These are phyloP conservation scores for Napeogenes inachia DNA, from an alignment of 2,888 invertebrate species.

Conservation along the genomic window DNA sequence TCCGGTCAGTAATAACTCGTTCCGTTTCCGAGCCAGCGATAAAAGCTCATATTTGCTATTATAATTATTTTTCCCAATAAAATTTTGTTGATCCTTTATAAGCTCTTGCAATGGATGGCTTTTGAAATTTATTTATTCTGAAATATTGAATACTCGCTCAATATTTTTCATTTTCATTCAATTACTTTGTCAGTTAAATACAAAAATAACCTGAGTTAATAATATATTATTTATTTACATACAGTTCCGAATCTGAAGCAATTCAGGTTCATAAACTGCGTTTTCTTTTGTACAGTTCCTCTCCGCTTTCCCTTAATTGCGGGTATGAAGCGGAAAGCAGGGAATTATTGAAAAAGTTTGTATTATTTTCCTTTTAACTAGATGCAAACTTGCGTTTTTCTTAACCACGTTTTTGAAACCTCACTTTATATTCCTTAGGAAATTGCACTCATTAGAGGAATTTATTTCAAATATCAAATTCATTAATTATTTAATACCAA, in stretches of 20 bases:
- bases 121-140: not conserved
- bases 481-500: not conserved
- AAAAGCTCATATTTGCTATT: not conserved
- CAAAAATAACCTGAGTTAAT: too few relatives aligned
- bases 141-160: not conserved
- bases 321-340: constrained; percentile 49
- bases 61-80: not conserved
- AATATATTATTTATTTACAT: not conserved
- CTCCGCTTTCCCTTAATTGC: constrained; percentile 50
- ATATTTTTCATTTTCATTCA: not conserved
- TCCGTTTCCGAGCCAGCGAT: constrained; percentile 13
- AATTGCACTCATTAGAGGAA: constrained; percentile 13
- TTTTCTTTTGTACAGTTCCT: constrained; percentile 43
- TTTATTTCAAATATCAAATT: not conserved
- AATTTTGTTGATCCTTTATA: constrained; percentile 1
- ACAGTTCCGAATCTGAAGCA: constrained; percentile 19
- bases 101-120: not conserved
- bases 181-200: too few relatives aligned
- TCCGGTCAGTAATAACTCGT: constrained; percentile 22
- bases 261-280: constrained; percentile 37
- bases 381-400: constrained; percentile 36
- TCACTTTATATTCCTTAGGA: not conserved
- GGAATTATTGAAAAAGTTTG: constrained; percentile 65
- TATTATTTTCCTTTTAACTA: constrained; percentile 39
- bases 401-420: not conserved